phyloP scores from a whole-genome alignment of 2,888 invertebrate species.

The Apamea anceps region DNA sequence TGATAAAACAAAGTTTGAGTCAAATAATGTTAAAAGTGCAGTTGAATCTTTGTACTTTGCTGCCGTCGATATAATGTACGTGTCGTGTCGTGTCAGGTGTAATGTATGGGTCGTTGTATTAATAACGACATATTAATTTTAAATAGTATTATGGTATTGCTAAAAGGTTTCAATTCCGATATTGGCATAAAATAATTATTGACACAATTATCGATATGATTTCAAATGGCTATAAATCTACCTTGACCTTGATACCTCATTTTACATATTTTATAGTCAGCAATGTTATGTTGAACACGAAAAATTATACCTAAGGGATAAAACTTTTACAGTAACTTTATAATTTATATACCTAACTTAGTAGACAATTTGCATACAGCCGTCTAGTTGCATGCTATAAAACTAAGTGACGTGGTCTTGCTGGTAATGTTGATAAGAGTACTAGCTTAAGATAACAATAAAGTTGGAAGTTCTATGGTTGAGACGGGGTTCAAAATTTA shows the following conservation, averaged over 20 bases:
- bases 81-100: too few relatives aligned
- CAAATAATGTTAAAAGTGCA: background rate
- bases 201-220: background rate
- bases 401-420: conserved; percentile 1
- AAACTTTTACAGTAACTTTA: background rate
- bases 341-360: conserved; percentile 1
- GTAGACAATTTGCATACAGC: conserved; percentile 17
- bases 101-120: too few relatives aligned
- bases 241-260: background rate
- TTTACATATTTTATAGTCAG: background rate
- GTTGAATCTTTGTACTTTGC: background rate
- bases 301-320: background rate
- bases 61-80: background rate
- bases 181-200: background rate
- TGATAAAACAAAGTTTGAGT: background rate
- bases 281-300: background rate
- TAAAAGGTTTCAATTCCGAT: background rate
- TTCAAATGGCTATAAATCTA: background rate
- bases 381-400: conserved; percentile 6
- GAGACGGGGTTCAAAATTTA: background rate
- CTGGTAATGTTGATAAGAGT: conserved; percentile 28
- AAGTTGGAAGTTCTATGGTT: background rate
- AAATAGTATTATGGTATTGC: background rate
- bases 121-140: background rate
- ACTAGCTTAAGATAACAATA: conserved; percentile 8